Conservation (phyloP, 2,797 vertebrate species). For the Geotria australis region DNA sequence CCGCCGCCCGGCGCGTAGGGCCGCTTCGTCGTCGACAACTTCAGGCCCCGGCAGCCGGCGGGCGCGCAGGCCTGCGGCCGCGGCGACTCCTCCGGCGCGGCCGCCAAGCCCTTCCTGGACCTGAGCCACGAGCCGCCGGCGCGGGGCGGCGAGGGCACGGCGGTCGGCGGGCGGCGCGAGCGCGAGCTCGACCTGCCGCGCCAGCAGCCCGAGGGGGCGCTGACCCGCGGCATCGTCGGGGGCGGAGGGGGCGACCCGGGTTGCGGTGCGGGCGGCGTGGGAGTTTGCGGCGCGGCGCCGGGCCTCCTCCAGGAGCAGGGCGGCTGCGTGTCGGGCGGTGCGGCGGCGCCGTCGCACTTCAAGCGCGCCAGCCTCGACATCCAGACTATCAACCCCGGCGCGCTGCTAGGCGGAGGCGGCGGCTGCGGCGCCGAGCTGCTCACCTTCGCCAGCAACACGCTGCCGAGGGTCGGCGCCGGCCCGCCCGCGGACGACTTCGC, state of each 20-base stretch:
- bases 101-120: neutral
- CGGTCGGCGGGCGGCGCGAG: too few species aligned
- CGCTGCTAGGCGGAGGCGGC: too few species aligned
- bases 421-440: neutral
- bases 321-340: too few species aligned
- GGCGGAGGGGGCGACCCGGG: neutral
- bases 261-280: neutral
- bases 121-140: neutral
- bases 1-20: too few species aligned
- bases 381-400: too few species aligned
- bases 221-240: neutral
- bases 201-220: neutral
- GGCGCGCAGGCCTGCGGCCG: neutral
- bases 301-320: too few species aligned
- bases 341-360: too few species aligned
- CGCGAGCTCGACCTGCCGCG: neutral
- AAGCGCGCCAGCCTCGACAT: too few species aligned
- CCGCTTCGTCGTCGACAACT: too few species aligned
- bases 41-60: too few species aligned
- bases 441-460: slow-evolving; percentile 36
- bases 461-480: slow-evolving; percentile 57
- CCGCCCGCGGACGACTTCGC: slow-evolving; percentile 46
- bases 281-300: too few species aligned
- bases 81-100: neutral
- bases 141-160: too few species aligned